Evolutionary conservation across 2,797 vertebrate genomes (phyloP), one percentile per base, ranked within the genome.

Genomic region (Ctenosaura bakeri): DNA sequence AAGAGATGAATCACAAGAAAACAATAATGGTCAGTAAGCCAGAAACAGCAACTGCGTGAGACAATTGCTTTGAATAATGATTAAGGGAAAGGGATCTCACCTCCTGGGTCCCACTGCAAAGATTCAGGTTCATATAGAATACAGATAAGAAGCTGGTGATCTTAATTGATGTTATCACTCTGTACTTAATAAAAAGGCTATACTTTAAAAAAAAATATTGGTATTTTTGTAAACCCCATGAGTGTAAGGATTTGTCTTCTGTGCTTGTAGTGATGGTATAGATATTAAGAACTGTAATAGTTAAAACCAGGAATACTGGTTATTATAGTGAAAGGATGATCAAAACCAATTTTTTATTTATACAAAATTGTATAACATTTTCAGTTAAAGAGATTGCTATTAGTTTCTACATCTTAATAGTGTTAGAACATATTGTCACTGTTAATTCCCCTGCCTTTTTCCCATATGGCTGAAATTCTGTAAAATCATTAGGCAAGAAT

Each of bases 401-500:
- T 86, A 90, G n/a, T 89, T 81, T 87, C 86, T 20, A 69, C 35
- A 24, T 89, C 46, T 79, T 86, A 3, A 18, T 64, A n/a, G 4
- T 1, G 9, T 50, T 92, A 24, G 50, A 50, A 24, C 3, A 22
- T 22, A 89, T 94, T 3, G 74, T 91, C 42, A 1, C 42, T 78
- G 71, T 83, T 50, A 64, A 87, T 90, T 92, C n/a, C 54, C 87
- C 2, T 35, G 9, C n/a, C 22, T 10, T 2, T 38, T 92, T 88
- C 1, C 24, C 2, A 32, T 1, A 0, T 46, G 0, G 0, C n/a
- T 90, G 52, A 9, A 10, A 8, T 78, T 62, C 13, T 89, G 90
- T 2, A 94, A 79, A 91, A 90, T 91, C 29, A 85, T 91, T 52
- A 89, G 87, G 83, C 12, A 87, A 1, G 35, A 26, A 46, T 1